Base-by-base conservation (phyloP, 1,140 invertebrate genomes). In the Pseudomyrmex gracilis region DNA sequence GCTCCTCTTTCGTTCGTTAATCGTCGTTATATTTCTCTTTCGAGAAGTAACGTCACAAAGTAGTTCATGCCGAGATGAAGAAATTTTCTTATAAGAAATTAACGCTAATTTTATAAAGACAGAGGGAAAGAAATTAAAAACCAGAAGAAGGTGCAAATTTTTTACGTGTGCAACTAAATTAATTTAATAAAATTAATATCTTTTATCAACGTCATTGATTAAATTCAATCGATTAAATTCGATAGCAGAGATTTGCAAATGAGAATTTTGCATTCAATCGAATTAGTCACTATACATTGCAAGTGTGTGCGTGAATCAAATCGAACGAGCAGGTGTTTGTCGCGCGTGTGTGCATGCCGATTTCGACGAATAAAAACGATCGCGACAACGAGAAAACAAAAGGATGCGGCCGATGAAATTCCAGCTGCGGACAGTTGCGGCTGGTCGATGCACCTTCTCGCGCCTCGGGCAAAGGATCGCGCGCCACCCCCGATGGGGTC, bases 381-480 rank as follows among this genome's bases (percentile, higher is more conserved):
- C 45, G 13, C n/a, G 12, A 45, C 8, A 9, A 2, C 7, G 15
- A 55, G 45, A 55, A 71, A 55, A 9, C 12, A 15, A 63, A 13
- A 60, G 20, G 43, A 43, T 12, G 20, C 22, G 10, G 13, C 47
- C 10, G 20, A 17, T 64, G 13, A 74, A 78, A 67, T 71, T 76
- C 63, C 57, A 12, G 34, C 63, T 15, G 12, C 24, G 49, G 13
- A 5, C 5, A 34, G 7, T 24, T 24, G 24, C 8, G n/a, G 17
- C 71, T 4, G 61, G 85, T 58, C 53, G 61, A 84, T 63, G 9
- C 47, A 43, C 15, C 22, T n/a, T 66, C 34, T 34, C 5, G 34
- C 4, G n/a, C 55, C 22, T 22, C 12, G 13, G 9, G 15, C 47
- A 60, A 34, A 51, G 55, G 68, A 17, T 82, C 22, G 34, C 57